A percentile compares a stretch with the other conserved stretches of the same genome.
Evolutionary conservation across 2,113 vertebrate genomes (phyloP).

Genomic region (Elanus axillaris): DNA sequence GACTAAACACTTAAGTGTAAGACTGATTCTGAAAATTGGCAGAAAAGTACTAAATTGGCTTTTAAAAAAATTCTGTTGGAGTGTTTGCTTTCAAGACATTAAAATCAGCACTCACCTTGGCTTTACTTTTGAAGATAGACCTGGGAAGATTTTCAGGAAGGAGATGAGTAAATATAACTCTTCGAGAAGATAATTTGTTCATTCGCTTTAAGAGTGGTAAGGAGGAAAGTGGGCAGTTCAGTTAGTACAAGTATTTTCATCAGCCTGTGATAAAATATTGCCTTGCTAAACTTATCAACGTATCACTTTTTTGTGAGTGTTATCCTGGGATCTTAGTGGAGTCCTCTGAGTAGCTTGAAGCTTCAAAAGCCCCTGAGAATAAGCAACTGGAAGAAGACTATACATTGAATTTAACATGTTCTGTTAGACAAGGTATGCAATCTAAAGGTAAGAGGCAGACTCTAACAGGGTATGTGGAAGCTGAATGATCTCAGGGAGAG

Average conservation of each 20-base stretch:
- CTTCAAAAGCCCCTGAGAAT: neutral
- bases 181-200: neutral
- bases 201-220: neutral
- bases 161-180: slow-evolving; percentile 4
- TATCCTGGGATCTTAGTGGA: neutral
- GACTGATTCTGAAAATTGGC: neutral
- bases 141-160: slow-evolving; percentile 22
- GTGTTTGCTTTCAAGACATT: neutral
- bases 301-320: neutral
- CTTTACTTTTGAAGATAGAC: slow-evolving; percentile 25
- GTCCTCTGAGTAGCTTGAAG: neutral
- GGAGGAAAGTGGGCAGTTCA: neutral
- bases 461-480: neutral
- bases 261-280: neutral
- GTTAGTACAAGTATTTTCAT: neutral
- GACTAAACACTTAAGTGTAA: neutral
- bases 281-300: neutral
- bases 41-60: neutral
- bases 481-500: neutral
- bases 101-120: slow-evolving; percentile 29
- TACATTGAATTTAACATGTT: neutral
- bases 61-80: neutral
- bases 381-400: neutral
- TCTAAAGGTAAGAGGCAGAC: neutral
- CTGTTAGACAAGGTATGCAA: neutral